phyloP scores from a whole-genome alignment of 2,113 vertebrate genomes.

The Pelodiscus sinensis region DNA sequence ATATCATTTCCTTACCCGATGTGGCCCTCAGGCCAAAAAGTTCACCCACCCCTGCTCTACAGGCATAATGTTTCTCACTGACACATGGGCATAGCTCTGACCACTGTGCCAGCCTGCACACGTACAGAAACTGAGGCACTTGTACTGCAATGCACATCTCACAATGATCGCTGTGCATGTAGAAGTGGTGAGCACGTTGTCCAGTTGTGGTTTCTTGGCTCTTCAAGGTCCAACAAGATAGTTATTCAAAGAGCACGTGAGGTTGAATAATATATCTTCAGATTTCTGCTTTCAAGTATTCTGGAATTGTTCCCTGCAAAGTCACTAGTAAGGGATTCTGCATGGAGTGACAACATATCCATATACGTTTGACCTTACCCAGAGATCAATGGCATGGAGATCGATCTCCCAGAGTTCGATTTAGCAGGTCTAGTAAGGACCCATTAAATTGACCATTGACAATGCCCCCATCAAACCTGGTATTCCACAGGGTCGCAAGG shows the following conservation, averaged over 20 bases:
- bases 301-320: neutral
- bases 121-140: neutral
- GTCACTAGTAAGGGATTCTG: neutral
- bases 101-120: neutral
- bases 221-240: neutral
- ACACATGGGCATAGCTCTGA: neutral
- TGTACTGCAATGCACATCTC: neutral
- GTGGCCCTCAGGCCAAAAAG: too few species aligned
- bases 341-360: neutral
- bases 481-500: too few species aligned
- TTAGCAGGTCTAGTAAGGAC: too few species aligned
- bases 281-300: neutral
- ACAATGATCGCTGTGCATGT: neutral
- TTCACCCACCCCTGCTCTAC: neutral
- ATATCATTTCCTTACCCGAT: too few species aligned
- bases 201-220: neutral
- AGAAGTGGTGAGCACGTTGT: neutral
- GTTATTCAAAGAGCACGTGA: neutral
- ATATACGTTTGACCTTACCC: neutral
- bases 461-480: too few species aligned
- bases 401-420: too few species aligned
- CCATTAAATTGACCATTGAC: too few species aligned
- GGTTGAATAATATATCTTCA: neutral
- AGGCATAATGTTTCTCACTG: neutral
- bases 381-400: too few species aligned